phyloP scores from a whole-genome alignment of 2,888 invertebrate genomes.

The Hydrotaea cyrtoneurina region DNA sequence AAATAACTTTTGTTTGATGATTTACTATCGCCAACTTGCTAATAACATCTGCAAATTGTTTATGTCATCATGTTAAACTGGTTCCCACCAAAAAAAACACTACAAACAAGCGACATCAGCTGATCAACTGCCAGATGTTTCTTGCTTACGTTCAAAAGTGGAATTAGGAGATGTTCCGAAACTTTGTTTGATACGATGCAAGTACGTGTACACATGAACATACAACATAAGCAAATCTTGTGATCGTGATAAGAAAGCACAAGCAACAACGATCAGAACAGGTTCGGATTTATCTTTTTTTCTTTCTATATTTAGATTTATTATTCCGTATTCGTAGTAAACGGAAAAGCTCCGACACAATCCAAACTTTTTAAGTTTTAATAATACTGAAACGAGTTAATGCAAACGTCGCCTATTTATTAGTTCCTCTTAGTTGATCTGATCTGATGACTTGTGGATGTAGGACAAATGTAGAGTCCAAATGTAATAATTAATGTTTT shows the following conservation, averaged over 20 bases:
- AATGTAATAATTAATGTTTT: too few relatives aligned
- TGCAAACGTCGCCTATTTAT: too few relatives aligned
- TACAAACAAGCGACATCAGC: slow-evolving; percentile 1
- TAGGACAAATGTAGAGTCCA: too few relatives aligned
- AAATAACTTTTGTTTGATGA: too few relatives aligned
- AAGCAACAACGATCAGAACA: neutral
- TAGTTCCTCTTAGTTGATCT: too few relatives aligned
- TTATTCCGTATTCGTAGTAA: neutral
- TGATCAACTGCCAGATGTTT: slow-evolving; percentile 12
- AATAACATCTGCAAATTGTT: neutral
- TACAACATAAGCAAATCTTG: neutral
- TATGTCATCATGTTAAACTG: neutral
- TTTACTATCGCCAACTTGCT: too few relatives aligned
- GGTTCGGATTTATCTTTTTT: neutral
- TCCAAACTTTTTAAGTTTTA: too few relatives aligned
- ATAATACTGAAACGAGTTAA: too few relatives aligned
- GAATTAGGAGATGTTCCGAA: neutral
- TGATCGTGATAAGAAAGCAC: slow-evolving; percentile 10
- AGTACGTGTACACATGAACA: neutral
- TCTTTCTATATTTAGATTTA: neutral
- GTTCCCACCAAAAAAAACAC: neutral
- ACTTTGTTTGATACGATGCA: neutral
- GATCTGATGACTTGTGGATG: too few relatives aligned
- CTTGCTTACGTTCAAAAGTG: neutral
- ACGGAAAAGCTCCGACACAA: neutral